Evolutionary conservation across 1,140 invertebrate genomes (phyloP).

Genomic region (Drosophila ficusphila): DNA sequence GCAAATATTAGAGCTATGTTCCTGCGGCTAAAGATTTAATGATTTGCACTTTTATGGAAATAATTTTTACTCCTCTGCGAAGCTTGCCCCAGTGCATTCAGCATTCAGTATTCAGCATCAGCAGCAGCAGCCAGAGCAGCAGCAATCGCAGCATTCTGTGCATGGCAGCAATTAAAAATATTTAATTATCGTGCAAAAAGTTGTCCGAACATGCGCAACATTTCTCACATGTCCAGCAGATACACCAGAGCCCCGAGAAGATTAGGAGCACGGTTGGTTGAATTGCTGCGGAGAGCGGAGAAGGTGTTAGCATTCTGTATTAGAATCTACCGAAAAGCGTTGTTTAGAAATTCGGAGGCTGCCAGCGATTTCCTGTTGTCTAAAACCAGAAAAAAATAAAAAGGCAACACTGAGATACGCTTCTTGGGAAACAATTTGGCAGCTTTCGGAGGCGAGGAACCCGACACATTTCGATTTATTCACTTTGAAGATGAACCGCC

Average conservation of each 20-base stretch:
- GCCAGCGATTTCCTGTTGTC: constrained; percentile 72
- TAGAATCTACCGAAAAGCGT: constrained; percentile 66
- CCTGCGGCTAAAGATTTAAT: constrained; percentile 74
- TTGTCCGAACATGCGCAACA: constrained; percentile 79
- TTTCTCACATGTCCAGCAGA: constrained; percentile 69
- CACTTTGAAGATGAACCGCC: constrained; percentile 58
- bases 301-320: constrained; percentile 40
- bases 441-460: constrained; percentile 36
- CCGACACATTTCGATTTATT: constrained; percentile 50
- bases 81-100: constrained; percentile 4
- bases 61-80: constrained; percentile 65
- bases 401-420: constrained; percentile 29
- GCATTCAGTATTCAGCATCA: constrained; percentile 6
- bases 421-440: constrained; percentile 74
- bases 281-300: background rate
- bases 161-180: constrained; percentile 82
- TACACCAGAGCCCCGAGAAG: constrained; percentile 5
- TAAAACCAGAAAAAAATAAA: constrained; percentile 26
- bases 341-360: constrained; percentile 43
- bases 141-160: constrained; percentile 62
- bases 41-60: constrained; percentile 82
- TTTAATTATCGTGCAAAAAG: constrained; percentile 82
- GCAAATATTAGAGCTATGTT: constrained; percentile 80
- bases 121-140: background rate
- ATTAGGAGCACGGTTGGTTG: constrained; percentile 12